A percentile compares a stretch with the other conserved stretches of the same genome.
Conservation (phyloP, 2,888 invertebrate species). For the Morpho helenor region DNA sequence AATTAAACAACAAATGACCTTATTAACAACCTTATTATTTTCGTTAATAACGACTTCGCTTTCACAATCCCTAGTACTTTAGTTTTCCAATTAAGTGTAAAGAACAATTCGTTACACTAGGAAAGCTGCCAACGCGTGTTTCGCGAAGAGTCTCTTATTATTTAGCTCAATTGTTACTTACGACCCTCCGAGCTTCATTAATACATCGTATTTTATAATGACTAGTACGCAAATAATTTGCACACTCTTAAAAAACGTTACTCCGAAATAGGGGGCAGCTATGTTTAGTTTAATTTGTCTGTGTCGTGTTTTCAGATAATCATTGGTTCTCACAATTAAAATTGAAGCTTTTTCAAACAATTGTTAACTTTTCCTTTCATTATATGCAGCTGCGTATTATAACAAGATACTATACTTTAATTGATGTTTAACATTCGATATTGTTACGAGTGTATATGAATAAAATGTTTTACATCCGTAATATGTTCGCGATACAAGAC, state of each 20-base stretch:
- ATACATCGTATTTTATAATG: slow-evolving; percentile 17
- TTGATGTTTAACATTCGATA: no score
- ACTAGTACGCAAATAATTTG: slow-evolving; percentile 6
- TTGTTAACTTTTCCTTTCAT: neutral
- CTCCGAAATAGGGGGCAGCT: neutral
- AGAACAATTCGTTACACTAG: slow-evolving; percentile 24
- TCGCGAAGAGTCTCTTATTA: slow-evolving; percentile 20
- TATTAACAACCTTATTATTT: no score
- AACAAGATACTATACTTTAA: neutral
- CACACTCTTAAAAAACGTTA: slow-evolving; percentile 8
- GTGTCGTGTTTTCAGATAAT: slow-evolving; percentile 1
- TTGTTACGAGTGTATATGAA: no score
- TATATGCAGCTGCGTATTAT: neutral
- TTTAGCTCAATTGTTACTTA: slow-evolving; percentile 25
- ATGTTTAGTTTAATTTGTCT: neutral
- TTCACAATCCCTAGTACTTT: slow-evolving; percentile 5
- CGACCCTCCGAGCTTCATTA: slow-evolving; percentile 21
- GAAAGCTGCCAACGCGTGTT: slow-evolving; percentile 20
- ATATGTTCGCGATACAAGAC: no score
- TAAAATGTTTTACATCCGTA: no score
- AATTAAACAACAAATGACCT: no score
- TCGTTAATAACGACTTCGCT: no score
- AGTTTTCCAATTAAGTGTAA: slow-evolving; percentile 17
- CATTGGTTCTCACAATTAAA: neutral
- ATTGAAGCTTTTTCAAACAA: neutral